Base-by-base conservation (phyloP, 2,113 vertebrate genomes). In the Ochotona curzoniae region DNA sequence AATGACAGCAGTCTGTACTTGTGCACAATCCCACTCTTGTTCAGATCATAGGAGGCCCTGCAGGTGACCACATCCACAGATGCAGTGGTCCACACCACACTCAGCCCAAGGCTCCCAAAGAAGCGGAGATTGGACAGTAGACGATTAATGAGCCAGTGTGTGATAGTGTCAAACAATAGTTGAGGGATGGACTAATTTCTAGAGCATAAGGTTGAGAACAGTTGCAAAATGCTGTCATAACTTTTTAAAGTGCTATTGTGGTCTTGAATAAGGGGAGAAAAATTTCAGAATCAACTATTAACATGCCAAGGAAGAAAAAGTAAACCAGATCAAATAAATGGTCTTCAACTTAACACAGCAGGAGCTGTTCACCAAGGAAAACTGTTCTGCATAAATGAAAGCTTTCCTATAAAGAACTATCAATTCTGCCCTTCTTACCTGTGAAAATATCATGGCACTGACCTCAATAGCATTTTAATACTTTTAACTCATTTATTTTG, bases 271-370 rank as follows among this genome's bases (percentile, higher is more conserved):
- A 94, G 75, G 28, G 64, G 30, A 64, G 35, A 71, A 89, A 89
- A 83, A 87, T 90, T 30, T 69, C 10, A 69, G 66, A 85, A 75
- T 63, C 51, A 92, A 63, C 63, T 17, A 91, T 54, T 78, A 63
- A 81, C 9, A 79, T 44, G 2, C 18, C 60, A 69, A 61, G 35
- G n/a, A 35, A 91, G 47, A 83, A 83, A 90, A 64, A 38, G 74
- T 91, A 87, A 83, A 76, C 64, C 78, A 91, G 38, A 60, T 26
- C 32, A 83, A 38, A 95, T 38, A 81, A 89, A 93, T 20, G 54
- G 74, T 1, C 75, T 71, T 47, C 18, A 93, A 81, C 12, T n/a
- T 76, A 87, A 32, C 74, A 32, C 32, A 74, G 54, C 14, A 49
- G 25, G 32, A 38, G 64, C 35, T 67, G 17, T 32, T 35, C 26